These are phyloP conservation scores for Turritopsis rubra DNA, from an alignment of 30 jellyfish, hydroid and myxozoan genomes.

Conservation along the genomic window DNA sequence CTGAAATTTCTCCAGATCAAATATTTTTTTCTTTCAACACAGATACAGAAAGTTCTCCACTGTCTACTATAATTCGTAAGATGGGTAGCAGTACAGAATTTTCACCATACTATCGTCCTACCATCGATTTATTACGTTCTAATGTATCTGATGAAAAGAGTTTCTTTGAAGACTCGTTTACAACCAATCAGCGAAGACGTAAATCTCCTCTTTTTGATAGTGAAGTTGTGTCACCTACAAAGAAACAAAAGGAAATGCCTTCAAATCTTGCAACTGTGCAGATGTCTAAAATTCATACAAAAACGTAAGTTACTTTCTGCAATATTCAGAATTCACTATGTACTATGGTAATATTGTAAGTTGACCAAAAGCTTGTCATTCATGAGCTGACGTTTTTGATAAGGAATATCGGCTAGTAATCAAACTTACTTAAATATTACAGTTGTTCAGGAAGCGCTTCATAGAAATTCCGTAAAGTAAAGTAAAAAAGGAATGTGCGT, in stretches of 20 bases:
- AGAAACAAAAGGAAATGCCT: conserved; percentile 26
- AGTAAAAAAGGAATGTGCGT: too few relatives aligned
- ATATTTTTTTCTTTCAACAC: not conserved
- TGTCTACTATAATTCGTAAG: conserved; percentile 19
- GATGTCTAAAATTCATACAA: not conserved
- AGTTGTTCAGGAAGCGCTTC: too few relatives aligned
- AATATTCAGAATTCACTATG: not conserved
- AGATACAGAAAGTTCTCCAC: conserved; percentile 15
- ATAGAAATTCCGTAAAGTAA: too few relatives aligned
- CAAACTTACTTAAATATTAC: too few relatives aligned
- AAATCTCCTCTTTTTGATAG: conserved; percentile 40
- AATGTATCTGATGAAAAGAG: conserved; percentile 7
- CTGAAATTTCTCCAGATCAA: not conserved
- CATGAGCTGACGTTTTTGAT: too few relatives aligned
- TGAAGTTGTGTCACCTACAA: conserved; percentile 33
- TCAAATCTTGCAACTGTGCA: not conserved
- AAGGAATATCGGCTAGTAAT: too few relatives aligned
- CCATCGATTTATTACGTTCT: not conserved
- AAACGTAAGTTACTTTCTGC: not conserved
- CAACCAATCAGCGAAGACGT: conserved; percentile 34
- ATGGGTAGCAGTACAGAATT: not conserved
- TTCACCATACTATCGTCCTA: not conserved
- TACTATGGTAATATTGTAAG: too few relatives aligned
- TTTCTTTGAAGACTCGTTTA: conserved; percentile 12
- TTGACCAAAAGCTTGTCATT: too few relatives aligned